These are phyloP conservation scores for Protosalanx chinensis DNA, from an alignment of 2,797 vertebrate genomes.

Conservation along the genomic window DNA sequence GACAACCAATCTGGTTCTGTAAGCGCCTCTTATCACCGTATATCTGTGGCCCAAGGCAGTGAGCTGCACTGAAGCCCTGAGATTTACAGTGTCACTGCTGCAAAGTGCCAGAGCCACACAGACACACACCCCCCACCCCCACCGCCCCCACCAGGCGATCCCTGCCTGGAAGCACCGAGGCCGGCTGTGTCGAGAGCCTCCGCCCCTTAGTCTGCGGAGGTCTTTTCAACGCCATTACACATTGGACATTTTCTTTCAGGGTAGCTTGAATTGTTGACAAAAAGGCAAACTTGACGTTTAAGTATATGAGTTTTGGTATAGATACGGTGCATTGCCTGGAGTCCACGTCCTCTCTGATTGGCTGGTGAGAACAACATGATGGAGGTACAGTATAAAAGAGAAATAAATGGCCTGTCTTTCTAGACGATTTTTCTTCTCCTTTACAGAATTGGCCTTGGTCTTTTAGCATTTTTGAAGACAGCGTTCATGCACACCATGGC, in stretches of 20 bases:
- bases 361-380: not conserved
- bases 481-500: not conserved
- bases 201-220: no score
- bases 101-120: slow-evolving; percentile 13
- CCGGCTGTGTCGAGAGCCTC: no score
- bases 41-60: not conserved
- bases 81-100: slow-evolving; percentile 27
- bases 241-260: no score
- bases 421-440: not conserved
- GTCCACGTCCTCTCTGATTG: no score
- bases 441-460: not conserved
- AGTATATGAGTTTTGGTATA: no score
- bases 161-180: no score
- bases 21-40: slow-evolving; percentile 3
- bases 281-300: no score
- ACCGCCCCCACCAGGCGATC: no score
- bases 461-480: not conserved
- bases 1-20: slow-evolving; percentile 3
- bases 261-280: no score
- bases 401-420: not conserved
- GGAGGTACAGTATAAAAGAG: not conserved
- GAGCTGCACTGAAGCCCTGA: not conserved
- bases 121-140: not conserved
- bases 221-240: no score
- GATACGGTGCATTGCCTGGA: no score